These are phyloP conservation scores for Drosophila erecta DNA, from an alignment of 1,140 invertebrate genomes.

Conservation along the genomic window DNA sequence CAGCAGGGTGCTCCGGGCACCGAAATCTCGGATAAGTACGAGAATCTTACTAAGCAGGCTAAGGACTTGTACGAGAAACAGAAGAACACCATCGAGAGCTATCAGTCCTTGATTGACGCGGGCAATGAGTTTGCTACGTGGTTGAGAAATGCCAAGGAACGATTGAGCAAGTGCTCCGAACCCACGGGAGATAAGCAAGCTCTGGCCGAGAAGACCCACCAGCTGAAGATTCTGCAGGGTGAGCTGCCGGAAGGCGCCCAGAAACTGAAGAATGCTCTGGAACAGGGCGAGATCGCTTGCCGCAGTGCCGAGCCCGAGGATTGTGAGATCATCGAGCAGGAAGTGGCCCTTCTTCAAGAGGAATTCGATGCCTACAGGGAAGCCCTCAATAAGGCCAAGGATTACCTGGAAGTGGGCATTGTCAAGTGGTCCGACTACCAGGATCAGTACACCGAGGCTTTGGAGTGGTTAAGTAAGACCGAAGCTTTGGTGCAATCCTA, in stretches of 20 bases:
- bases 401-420: conserved; percentile 93
- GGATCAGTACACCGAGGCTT: conserved; percentile 95
- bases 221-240: conserved; percentile 92
- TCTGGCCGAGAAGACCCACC: conserved; percentile 92
- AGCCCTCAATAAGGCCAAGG: conserved; percentile 91
- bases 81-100: conserved; percentile 94
- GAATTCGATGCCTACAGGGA: conserved; percentile 93
- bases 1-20: conserved; percentile 93
- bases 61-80: conserved; percentile 96
- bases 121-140: conserved; percentile 96
- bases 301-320: conserved; percentile 93
- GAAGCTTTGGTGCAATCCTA: conserved; percentile 95
- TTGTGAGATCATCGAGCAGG: conserved; percentile 95
- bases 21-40: conserved; percentile 95
- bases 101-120: conserved; percentile 95
- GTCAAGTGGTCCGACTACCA: conserved; percentile 98
- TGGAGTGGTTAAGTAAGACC: conserved; percentile 94
- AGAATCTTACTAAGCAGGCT: conserved; percentile 94
- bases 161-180: conserved; percentile 96
- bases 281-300: conserved; percentile 93
- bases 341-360: conserved; percentile 94
- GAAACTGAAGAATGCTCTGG: conserved; percentile 92
- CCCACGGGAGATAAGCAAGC: conserved; percentile 97
- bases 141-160: conserved; percentile 95
- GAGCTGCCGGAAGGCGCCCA: conserved; percentile 92